A percentile compares a stretch with the other conserved stretches of the same genome.
Evolutionary conservation across 2,888 invertebrate species (phyloP).

Genomic region (Hyalella azteca): DNA sequence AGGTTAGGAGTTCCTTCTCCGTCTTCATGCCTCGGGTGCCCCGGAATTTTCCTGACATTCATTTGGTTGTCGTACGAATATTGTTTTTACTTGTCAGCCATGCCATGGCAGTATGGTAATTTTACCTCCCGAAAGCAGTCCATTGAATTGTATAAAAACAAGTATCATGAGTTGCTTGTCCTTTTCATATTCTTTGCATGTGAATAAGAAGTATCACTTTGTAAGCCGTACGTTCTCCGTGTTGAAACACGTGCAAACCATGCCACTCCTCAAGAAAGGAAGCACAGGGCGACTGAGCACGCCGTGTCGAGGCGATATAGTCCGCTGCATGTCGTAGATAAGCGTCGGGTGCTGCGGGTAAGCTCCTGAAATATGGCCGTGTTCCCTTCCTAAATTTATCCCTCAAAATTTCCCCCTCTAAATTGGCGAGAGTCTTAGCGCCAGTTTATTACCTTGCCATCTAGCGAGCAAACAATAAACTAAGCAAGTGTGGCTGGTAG

Average conservation of each 20-base stretch:
- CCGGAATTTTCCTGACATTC: not conserved
- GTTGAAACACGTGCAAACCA: too few relatives aligned
- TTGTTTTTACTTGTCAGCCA: too few relatives aligned
- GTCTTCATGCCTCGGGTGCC: conserved; percentile 10
- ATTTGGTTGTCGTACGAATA: too few relatives aligned
- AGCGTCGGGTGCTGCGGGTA: conserved; percentile 26
- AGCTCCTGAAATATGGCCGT: conserved; percentile 36
- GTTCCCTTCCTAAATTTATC: conserved; percentile 38
- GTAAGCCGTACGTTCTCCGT: too few relatives aligned
- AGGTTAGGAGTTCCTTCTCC: not conserved
- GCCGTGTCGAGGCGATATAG: not conserved
- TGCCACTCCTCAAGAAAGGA: too few relatives aligned
- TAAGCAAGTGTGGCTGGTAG: conserved; percentile 31
- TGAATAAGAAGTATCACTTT: too few relatives aligned
- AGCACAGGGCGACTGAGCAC: not conserved
- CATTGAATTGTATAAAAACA: too few relatives aligned
- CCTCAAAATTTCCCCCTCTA: conserved; percentile 34
- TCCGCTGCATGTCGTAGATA: conserved; percentile 28
- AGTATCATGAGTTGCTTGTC: too few relatives aligned
- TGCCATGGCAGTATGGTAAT: too few relatives aligned
- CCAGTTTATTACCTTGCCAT: conserved; percentile 36
- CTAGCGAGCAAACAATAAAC: conserved; percentile 37
- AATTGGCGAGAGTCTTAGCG: conserved; percentile 29
- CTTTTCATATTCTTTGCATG: too few relatives aligned
- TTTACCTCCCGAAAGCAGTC: too few relatives aligned